Evolutionary conservation across 2,113 vertebrate species (phyloP), one percentile per base, ranked within the genome.

Genomic region (Narcine bancroftii): DNA sequence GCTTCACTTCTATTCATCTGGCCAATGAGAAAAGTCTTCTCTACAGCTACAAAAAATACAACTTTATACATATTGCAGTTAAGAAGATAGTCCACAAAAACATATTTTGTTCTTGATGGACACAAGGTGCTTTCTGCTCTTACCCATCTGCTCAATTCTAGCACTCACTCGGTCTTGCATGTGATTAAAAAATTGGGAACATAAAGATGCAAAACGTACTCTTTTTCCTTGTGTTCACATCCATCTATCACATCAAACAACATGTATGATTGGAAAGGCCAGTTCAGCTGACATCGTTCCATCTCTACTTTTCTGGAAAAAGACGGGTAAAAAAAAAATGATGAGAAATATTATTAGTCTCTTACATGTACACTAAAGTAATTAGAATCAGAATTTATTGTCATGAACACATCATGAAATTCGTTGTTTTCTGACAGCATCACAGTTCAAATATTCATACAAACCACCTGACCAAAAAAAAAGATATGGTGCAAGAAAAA

Each of bases 241-340:
- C 97, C 97, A 1, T 97, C 97, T 56, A 87, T 93, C 29, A 98
- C 97, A 45, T 98, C 97, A 92, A 98, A 97, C 93, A 98, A 95
- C 17, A 96, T 94, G 93, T 98, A 98, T 5, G 97, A 95, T 42
- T 96, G 96, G 93, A 97, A 97, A 0, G 95, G 96, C 97, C 97
- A 98, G 0, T 95, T 95, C 53, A 93, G 93, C 0, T 96, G 96
- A 92, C 96, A 97, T 26, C 97, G 95, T 19, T 17, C 93, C 93
- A 95, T 92, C 89, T 96, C 96, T 0, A 95, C 95, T 33, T 93
- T 36, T 73, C 97, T 98, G 92, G 4, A 92, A 94, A 92, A 76
- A 36, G 39, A 71, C 42, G 71, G 33, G 33, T 17, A 75, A 47
- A 15, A 92, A 19, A 45, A 56, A 39, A 89, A 56, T 71, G 65